Evolutionary conservation across 2,888 invertebrate species (phyloP), one percentile per base, ranked within the genome.

Genomic region (Mantis religiosa): DNA sequence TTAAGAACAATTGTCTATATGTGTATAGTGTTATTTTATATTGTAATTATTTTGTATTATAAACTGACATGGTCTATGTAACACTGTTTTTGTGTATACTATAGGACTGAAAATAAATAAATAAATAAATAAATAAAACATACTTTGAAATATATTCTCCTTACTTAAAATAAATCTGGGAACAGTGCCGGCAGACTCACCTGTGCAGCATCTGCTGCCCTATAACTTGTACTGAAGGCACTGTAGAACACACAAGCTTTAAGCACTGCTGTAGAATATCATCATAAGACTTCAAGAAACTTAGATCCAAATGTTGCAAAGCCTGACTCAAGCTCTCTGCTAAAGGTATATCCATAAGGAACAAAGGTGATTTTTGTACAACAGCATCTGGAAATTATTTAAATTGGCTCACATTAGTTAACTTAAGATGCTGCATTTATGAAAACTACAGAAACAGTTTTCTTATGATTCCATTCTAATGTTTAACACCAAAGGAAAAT

Each of bases 181-280:
- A 71, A 71, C 20, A 85, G 0, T 20, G 14, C 28, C 34, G 7
- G 7, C 93, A 92, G 84, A 93, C 92, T 25, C 94, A 90, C 89
- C 92, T 92, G 85, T 92, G 92, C 87, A 95, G 91, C 91, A 93
- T 92, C 90, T 94, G 93, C 91, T 94, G 94, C 6, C 94, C 94
- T 91, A 94, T 93, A 30, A 94, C 91, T 91, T 95, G 94, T 85
- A 94, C 91, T 89, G 91, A 92, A n/a, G 92, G 91, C 34, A 92
- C 91, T 2, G 93, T 91, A 83, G 93, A 93, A 84, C 92, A 92
- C n/a, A 94, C 90, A 81, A 94, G 91, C 85, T 92, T 91, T 84
- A 93, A 92, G 85, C 93, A 93, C 3, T 92, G 91, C 90, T 93
- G 91, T 20, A 94, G 91, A n/a, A 94, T 92, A 92, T 12, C 92